Percentiles rank a stretch among this genome's conserved stretches.
Conservation (phyloP, 2,888 invertebrate genomes). For the Meteorus colon region DNA sequence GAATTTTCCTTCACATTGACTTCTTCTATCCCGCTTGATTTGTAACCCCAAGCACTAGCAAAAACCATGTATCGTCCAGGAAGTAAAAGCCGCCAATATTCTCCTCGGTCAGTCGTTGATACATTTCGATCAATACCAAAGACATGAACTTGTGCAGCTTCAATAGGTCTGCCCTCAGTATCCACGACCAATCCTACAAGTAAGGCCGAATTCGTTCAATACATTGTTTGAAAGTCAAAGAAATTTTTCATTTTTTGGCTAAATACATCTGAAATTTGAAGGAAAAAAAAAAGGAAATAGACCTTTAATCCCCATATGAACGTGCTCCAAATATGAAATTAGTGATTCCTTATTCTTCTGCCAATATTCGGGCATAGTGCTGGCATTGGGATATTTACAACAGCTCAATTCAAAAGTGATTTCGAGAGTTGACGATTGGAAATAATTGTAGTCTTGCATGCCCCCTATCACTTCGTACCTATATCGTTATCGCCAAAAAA, state of each 20-base stretch:
- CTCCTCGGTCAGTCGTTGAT: constrained; percentile 85
- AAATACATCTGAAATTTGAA: neutral
- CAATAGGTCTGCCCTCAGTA: constrained; percentile 78
- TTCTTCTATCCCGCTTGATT: constrained; percentile 72
- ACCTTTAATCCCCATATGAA: constrained; percentile 83
- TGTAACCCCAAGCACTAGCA: constrained; percentile 83
- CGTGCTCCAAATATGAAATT: constrained; percentile 88
- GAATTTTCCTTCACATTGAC: constrained; percentile 70
- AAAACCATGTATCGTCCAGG: constrained; percentile 89
- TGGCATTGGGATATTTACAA: constrained; percentile 90
- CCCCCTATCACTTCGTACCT: constrained; percentile 81
- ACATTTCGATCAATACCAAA: constrained; percentile 87
- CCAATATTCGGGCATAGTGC: constrained; percentile 87
- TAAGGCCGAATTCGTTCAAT: constrained; percentile 9
- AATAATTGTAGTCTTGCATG: constrained; percentile 99
- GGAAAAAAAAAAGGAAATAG: constrained; percentile 15
- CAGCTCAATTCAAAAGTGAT: constrained; percentile 97
- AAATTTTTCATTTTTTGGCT: neutral
- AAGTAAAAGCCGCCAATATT: constrained; percentile 94
- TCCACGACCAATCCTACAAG: constrained; percentile 79
- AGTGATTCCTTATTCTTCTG: constrained; percentile 88
- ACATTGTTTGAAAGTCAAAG: neutral
- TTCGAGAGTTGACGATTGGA: constrained; percentile 95
- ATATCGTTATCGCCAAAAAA: constrained; percentile 19
- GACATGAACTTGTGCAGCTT: constrained; percentile 85